A percentile compares a stretch with the other conserved stretches of the same genome.
Conservation (phyloP, 1,140 invertebrate species). For the Saccostrea glomerata region DNA sequence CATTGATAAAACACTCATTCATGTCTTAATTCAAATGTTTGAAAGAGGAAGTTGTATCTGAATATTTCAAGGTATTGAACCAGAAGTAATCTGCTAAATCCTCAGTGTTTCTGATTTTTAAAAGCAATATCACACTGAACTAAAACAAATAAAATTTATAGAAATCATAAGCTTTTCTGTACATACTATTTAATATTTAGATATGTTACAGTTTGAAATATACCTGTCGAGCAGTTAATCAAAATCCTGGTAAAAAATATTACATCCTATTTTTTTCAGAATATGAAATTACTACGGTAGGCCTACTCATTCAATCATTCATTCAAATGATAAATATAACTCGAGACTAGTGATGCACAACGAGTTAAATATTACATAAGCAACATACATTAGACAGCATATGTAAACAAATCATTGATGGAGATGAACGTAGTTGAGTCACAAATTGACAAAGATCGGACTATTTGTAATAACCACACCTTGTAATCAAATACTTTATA, state of each 20-base stretch:
- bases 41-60: not conserved
- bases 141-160: no score
- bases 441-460: not conserved
- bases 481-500: not conserved
- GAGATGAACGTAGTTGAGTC: not conserved
- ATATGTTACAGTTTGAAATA: not conserved
- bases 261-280: not conserved
- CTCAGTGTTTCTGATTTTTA: no score
- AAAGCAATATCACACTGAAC: no score
- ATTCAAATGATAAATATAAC: not conserved
- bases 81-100: no score
- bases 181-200: not conserved
- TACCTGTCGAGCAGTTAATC: not conserved
- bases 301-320: not conserved
- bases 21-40: not conserved
- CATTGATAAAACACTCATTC: not conserved
- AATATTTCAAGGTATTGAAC: no score
- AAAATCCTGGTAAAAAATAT: not conserved
- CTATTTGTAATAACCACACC: not conserved
- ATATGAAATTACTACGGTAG: not conserved
- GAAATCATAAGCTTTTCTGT: no score
- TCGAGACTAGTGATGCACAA: not conserved
- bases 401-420: not conserved
- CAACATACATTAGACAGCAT: not conserved
- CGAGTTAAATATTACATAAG: not conserved